Evolutionary conservation across 1,140 invertebrate genomes (phyloP).

Genomic region (Drosophila saltans): DNA sequence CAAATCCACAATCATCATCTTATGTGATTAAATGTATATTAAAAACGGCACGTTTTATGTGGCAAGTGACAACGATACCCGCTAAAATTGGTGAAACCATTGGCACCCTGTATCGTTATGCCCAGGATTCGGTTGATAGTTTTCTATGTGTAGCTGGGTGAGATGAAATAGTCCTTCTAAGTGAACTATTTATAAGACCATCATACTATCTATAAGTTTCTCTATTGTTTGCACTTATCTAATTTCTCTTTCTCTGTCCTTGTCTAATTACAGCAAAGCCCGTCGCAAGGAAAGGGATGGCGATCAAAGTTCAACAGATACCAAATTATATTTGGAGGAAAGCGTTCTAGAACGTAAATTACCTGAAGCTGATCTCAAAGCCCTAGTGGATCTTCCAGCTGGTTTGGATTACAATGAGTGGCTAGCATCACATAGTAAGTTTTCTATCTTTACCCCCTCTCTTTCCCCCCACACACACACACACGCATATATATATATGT

Average conservation of each 20-base stretch:
- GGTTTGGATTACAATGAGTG: conserved; percentile 99
- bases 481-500: too few relatives aligned
- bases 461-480: too few relatives aligned
- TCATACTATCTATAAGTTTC: too few relatives aligned
- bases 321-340: conserved; percentile 97
- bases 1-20: conserved; percentile 41
- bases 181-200: too few relatives aligned
- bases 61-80: conserved; percentile 82
- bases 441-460: neutral
- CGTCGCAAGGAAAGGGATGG: conserved; percentile 97
- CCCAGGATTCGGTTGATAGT: conserved; percentile 78
- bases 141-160: conserved; percentile 83
- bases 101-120: conserved; percentile 79
- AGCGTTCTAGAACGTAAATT: conserved; percentile 95
- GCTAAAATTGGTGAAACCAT: conserved; percentile 81
- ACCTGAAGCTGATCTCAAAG: conserved; percentile 95
- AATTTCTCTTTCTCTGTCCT: neutral
- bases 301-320: conserved; percentile 91
- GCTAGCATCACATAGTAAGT: conserved; percentile 98
- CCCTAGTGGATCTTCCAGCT: conserved; percentile 95
- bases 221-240: neutral
- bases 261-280: conserved; percentile 92
- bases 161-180: conserved; percentile 34
- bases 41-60: conserved; percentile 81
- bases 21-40: conserved; percentile 82